Evolutionary conservation across 1,140 invertebrate genomes (phyloP).

Genomic region (Ruditapes philippinarum): DNA sequence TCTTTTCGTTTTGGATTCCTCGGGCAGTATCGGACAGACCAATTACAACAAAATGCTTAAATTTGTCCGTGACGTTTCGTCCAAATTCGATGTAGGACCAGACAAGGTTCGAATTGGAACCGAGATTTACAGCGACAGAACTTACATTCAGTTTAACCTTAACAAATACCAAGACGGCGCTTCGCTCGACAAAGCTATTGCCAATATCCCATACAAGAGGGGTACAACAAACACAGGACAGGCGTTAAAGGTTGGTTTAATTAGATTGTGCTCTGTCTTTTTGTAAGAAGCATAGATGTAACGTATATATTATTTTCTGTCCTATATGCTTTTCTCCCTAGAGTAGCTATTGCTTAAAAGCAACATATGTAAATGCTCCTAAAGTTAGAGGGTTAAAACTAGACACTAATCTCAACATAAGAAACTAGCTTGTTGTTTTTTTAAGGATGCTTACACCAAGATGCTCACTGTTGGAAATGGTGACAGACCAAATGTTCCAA

Average conservation of each 20-base stretch:
- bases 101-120: conserved; percentile 74
- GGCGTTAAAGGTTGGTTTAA: conserved; percentile 63
- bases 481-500: conserved; percentile 66
- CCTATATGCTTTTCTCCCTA: no score
- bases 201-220: conserved; percentile 72
- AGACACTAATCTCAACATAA: no score
- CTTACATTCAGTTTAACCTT: conserved; percentile 72
- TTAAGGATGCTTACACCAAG: conserved; percentile 58
- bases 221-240: conserved; percentile 78
- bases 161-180: conserved; percentile 46
- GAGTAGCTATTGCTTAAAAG: no score
- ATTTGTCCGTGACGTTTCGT: conserved; percentile 71
- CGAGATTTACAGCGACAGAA: conserved; percentile 72
- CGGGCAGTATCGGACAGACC: conserved; percentile 72
- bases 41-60: conserved; percentile 78
- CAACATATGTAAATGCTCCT: no score
- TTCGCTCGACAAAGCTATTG: conserved; percentile 67
- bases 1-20: conserved; percentile 78
- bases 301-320: neutral
- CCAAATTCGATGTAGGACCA: conserved; percentile 72
- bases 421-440: no score
- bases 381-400: no score
- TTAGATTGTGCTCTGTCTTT: neutral
- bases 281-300: neutral
- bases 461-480: conserved; percentile 69